Percentiles rank a stretch among this genome's conserved stretches.
These are phyloP conservation scores for Neodiprion pinetum DNA, from an alignment of 1,140 invertebrate genomes.

Conservation along the genomic window DNA sequence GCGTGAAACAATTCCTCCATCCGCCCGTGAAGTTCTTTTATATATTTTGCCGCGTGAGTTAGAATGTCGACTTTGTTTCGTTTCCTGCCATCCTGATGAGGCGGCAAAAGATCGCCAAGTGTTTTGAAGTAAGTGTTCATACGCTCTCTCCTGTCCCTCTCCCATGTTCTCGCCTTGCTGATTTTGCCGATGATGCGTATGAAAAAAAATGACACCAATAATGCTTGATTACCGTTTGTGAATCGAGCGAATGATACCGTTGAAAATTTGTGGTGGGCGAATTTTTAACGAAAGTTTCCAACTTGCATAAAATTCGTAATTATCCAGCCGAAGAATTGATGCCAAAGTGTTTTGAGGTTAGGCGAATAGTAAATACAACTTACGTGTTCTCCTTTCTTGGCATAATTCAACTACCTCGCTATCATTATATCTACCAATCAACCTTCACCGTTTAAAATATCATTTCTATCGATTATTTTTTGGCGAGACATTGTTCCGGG, in stretches of 20 bases:
- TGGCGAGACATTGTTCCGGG: neutral
- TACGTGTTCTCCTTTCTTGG: conserved; percentile 59
- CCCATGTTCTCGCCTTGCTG: conserved; percentile 64
- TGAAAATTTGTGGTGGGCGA: neutral
- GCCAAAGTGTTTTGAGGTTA: neutral
- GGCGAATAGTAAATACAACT: conserved; percentile 28
- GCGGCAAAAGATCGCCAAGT: conserved; percentile 59
- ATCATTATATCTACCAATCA: conserved; percentile 17
- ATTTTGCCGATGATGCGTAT: neutral
- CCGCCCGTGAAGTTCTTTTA: conserved; percentile 59
- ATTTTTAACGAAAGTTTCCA: conserved; percentile 16
- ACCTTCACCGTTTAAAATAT: neutral
- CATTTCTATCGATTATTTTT: neutral
- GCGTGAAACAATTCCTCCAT: conserved; percentile 54
- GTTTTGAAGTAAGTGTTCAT: conserved; percentile 62
- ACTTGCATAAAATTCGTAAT: conserved; percentile 21
- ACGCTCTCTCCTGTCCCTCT: conserved; percentile 62
- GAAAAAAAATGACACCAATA: conserved; percentile 20
- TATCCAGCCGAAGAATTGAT: neutral
- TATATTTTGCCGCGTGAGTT: conserved; percentile 59
- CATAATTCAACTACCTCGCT: conserved; percentile 49
- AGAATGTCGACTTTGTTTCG: conserved; percentile 62
- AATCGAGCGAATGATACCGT: neutral
- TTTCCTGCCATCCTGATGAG: conserved; percentile 59
- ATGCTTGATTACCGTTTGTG: neutral